These are phyloP conservation scores for Clupea harengus DNA, from an alignment of 2,113 vertebrate genomes.

Conservation along the genomic window DNA sequence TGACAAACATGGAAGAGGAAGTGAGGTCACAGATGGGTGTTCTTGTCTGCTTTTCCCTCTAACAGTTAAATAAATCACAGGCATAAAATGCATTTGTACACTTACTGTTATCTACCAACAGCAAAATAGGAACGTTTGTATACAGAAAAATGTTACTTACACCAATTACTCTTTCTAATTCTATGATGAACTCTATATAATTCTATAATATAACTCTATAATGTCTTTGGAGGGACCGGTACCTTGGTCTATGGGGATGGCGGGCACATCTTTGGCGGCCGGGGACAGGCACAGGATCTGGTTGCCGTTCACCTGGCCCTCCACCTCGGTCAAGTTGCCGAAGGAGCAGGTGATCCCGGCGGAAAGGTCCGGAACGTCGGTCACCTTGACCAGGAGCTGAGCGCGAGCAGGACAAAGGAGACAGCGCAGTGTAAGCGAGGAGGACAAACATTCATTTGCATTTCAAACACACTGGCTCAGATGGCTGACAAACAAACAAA, in stretches of 20 bases:
- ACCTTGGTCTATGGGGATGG: conserved; percentile 93
- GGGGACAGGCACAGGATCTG: conserved; percentile 88
- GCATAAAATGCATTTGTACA: not conserved
- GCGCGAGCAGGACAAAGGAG: not conserved
- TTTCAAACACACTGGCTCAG: not conserved
- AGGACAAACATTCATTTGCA: not conserved
- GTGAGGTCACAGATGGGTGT: not conserved
- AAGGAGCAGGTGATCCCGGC: conserved; percentile 89
- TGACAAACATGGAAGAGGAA: not conserved
- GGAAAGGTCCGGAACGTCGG: conserved; percentile 87
- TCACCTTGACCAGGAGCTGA: conserved; percentile 88
- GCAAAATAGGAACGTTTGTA: too few species aligned
- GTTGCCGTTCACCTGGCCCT: conserved; percentile 86
- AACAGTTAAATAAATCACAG: not conserved
- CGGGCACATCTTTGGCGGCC: conserved; percentile 85
- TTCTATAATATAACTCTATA: too few species aligned
- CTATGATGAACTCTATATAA: too few species aligned
- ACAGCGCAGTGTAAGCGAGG: not conserved
- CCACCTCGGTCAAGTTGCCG: conserved; percentile 91
- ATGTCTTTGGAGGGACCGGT: not conserved
- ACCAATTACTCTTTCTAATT: too few species aligned
- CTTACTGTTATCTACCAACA: too few species aligned
- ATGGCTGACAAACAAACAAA: too few species aligned
- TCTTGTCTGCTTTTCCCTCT: not conserved
- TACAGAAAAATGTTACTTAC: too few species aligned